Evolutionary conservation across 2,113 vertebrate genomes (phyloP), one percentile per base, ranked within the genome.

Genomic region (Tupaia tana): DNA sequence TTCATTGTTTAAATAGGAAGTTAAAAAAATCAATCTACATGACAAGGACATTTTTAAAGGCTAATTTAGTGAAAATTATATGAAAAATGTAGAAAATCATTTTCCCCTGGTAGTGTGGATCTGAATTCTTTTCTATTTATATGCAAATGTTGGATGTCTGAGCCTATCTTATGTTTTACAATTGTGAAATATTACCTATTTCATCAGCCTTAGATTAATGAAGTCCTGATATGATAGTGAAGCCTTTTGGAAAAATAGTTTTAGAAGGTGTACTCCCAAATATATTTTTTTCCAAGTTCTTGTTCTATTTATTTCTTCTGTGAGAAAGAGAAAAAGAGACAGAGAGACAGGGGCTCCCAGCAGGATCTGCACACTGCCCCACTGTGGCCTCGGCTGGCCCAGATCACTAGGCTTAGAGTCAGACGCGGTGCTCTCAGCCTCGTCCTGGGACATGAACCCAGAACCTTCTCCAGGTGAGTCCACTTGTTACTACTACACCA

Each of bases 31-130:
- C 92, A 96, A 95, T 96, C 91, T 95, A 89, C 66, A 89, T 52
- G 95, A 95, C 96, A 97, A 94, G 81, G 89, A 94, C 91, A 97
- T 97, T 97, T 96, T 97, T 87, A 96, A 97, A 96, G 86, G 80
- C 95, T 96, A 96, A 98, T 97, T 97, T 97, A 94, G 89, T 85
- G 73, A 96, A 96, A 97, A 97, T 96, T 96, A 85, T 93, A 96
- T 95, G 74, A 95, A 97, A 97, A 97, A 83, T 34, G n/a, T 93
- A 95, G 91, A 96, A 95, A 97, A 97, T 96, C 67, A 96, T 92
- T 93, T 92, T 64, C 64, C 89, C 82, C 94, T 86, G 59, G 66
- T 69, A 92, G 75, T 78, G 71, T 74, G 74, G 86, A 75, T 69
- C 86, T 75, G 67, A 86, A 86, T 77, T 90, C 93, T 90, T 96